phyloP scores from a whole-genome alignment of 2,113 vertebrate genomes.

The Thymallus thymallus region DNA sequence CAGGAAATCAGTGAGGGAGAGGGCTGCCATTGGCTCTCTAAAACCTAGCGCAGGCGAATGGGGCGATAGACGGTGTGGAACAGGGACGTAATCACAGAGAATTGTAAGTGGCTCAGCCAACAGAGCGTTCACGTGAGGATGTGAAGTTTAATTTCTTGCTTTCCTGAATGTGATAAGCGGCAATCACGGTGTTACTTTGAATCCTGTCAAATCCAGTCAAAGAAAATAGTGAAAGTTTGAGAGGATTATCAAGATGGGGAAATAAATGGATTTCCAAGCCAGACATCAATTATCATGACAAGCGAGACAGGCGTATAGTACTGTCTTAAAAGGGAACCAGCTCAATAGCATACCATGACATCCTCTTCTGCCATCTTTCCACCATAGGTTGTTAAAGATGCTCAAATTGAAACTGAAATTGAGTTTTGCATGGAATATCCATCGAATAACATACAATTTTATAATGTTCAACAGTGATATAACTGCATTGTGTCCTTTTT shows the following conservation, averaged over 20 bases:
- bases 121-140: conserved; percentile 49
- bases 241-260: conserved; percentile 22
- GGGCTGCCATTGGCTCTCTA: neutral
- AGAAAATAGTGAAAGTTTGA: conserved; percentile 9
- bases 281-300: conserved; percentile 54
- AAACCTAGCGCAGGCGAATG: conserved; percentile 2
- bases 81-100: conserved; percentile 42
- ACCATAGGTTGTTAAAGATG: too few species aligned
- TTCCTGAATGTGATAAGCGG: conserved; percentile 57
- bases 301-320: conserved; percentile 19
- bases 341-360: neutral
- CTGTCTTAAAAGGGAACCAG: neutral
- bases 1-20: conserved; percentile 20
- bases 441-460: too few species aligned
- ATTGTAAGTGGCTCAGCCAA: conserved; percentile 52
- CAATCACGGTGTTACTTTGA: conserved; percentile 52
- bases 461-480: too few species aligned
- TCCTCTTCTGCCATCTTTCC: neutral
- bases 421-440: too few species aligned
- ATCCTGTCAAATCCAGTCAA: conserved; percentile 32
- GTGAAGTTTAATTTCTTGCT: conserved; percentile 53
- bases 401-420: too few species aligned
- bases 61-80: conserved; percentile 15
- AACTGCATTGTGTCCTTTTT: neutral
- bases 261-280: conserved; percentile 25